Base-by-base conservation (phyloP, 2,113 vertebrate species). In the Pluvianellus socialis region DNA sequence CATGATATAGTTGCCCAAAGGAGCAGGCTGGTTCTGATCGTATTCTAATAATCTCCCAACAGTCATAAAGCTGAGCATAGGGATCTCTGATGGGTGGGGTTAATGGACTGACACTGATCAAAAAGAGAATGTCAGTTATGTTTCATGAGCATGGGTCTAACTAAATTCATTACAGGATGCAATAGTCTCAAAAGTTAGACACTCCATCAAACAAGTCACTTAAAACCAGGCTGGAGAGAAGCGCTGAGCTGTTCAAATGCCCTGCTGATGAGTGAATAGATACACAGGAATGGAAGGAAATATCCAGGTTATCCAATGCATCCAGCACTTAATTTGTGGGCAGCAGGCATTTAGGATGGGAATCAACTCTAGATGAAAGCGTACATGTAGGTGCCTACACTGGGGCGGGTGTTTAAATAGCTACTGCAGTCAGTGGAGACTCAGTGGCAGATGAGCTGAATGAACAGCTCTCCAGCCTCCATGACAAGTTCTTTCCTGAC, bases 101-200 rank as follows among this genome's bases (percentile, higher is more conserved):
- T 94, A 95, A 96, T 94, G 95, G 63, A 50, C 75, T 90, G 83
- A 93, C n/a, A 56, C 82, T 63, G 85, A 90, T 89, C 77, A 82
- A 76, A 92, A 65, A 33, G 4, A 82, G 63, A 88, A 62, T 62
- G 35, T 38, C 58, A 91, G 53, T 73, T 76, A 85, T 16, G 32
- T 74, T 42, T 79, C 35, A 14, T 30, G 55, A 90, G 67, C 42
- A 52, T 52, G 50, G 75, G 63, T 63, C 92, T 61, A 76, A 82
- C 58, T 45, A 88, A 94, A 86, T 71, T 81, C 91, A 89, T 80
- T 35, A 91, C 68, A 81, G 68, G 55, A 74, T 86, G 55, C 44
- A 91, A 5, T 6, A 74, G 63, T 73, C 94, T 94, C 63, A 55
- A 4, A 4, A 58, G 55, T 79, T 86, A 87, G 52, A 86, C 0